phyloP scores from a whole-genome alignment of 2,113 vertebrate genomes.

The Sitta europaea region DNA sequence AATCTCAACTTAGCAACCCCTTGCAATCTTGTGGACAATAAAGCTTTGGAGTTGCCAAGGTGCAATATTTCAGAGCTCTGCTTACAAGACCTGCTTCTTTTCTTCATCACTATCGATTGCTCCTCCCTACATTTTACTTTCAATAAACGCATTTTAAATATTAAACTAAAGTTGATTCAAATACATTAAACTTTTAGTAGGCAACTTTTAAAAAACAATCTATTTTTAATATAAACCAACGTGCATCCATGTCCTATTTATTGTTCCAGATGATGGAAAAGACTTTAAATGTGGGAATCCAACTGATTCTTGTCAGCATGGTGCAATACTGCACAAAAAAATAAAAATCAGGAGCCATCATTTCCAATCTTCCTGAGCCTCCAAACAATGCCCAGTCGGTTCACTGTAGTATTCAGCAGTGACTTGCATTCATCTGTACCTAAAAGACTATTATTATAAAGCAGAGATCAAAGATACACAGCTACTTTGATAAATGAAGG shows the following conservation, averaged over 20 bases:
- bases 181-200: not conserved
- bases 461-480: not conserved
- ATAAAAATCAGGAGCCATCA: not conserved
- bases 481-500: not conserved
- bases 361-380: not conserved
- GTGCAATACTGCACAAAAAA: not conserved
- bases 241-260: not conserved
- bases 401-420: not conserved
- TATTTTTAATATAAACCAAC: not conserved
- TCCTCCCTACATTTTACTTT: not conserved
- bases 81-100: not conserved
- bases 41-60: not conserved
- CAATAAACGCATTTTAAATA: not conserved
- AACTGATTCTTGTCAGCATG: not conserved
- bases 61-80: not conserved
- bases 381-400: not conserved
- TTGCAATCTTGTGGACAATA: not conserved
- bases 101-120: not conserved
- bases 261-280: not conserved
- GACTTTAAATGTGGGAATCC: not conserved
- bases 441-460: not conserved
- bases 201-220: not conserved
- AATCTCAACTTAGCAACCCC: not conserved
- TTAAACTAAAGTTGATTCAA: not conserved
- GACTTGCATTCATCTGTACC: not conserved